phyloP scores from a whole-genome alignment of 1,140 invertebrate species.

The Leptopilina clavipes region DNA sequence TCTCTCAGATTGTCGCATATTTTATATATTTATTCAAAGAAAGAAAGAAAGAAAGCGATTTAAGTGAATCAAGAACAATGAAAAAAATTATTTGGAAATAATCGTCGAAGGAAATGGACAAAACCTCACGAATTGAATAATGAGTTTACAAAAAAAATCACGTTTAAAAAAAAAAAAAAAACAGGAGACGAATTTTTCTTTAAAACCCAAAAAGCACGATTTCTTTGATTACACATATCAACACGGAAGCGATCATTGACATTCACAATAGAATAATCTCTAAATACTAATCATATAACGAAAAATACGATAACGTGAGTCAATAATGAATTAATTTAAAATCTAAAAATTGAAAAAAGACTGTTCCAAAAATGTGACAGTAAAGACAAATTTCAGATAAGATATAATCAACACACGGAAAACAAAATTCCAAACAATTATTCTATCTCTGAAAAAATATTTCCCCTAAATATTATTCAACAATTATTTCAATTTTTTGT shows the following conservation, averaged over 20 bases:
- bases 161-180: not conserved
- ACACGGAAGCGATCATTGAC: slow-evolving; percentile 6
- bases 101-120: too few species aligned
- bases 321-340: not conserved
- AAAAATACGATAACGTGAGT: not conserved
- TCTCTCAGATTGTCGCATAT: too few species aligned
- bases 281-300: not conserved
- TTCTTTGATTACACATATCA: not conserved
- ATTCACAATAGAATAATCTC: not conserved
- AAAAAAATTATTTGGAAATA: too few species aligned
- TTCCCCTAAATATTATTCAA: too few species aligned
- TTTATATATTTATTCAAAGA: too few species aligned
- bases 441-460: too few species aligned
- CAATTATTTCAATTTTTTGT: too few species aligned
- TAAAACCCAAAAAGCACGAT: not conserved
- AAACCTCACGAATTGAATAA: not conserved
- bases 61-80: too few species aligned
- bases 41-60: too few species aligned
- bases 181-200: not conserved
- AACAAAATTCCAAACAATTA: too few species aligned
- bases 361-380: not conserved
- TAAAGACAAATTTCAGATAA: not conserved
- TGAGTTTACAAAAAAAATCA: not conserved
- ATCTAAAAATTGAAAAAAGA: not conserved
- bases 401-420: not conserved